phyloP scores from a whole-genome alignment of 2,797 vertebrate genomes.

The Artibeus lituratus region DNA sequence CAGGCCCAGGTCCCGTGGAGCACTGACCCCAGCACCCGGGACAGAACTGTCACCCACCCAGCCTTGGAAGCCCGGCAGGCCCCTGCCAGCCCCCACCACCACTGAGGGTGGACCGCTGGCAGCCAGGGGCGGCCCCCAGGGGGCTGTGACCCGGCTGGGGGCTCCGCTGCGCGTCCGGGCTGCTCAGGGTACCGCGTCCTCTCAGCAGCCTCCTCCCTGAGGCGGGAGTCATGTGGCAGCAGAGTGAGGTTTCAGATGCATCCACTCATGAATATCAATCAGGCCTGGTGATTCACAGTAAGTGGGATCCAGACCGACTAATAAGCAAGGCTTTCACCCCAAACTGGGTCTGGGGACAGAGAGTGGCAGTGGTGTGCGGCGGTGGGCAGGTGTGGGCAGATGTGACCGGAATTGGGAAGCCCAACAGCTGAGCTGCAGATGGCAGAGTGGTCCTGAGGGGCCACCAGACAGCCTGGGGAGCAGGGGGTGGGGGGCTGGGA shows the following conservation, averaged over 20 bases:
- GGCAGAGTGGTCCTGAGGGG: not conserved
- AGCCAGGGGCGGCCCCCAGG: not conserved
- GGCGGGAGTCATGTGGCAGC: constrained; percentile 68
- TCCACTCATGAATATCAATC: constrained; percentile 84
- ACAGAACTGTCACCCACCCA: not conserved
- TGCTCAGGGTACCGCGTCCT: constrained; percentile 35
- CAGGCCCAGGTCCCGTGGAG: not conserved
- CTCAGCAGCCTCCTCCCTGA: constrained; percentile 51
- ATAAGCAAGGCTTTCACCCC: constrained; percentile 84
- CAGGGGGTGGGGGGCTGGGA: rapidly evolving
- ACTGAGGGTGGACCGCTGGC: rapidly evolving
- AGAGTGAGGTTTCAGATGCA: constrained; percentile 75
- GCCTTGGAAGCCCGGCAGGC: not conserved
- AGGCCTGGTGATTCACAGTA: constrained; percentile 82
- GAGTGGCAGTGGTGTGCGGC: constrained; percentile 27
- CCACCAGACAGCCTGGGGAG: not conserved
- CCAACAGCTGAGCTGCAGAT: rapidly evolving
- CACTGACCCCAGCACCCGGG: not conserved
- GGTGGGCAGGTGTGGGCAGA: constrained; percentile 46
- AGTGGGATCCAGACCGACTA: constrained; percentile 85
- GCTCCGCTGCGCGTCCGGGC: not conserved
- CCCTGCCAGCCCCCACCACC: rapidly evolving
- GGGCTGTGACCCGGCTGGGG: not conserved
- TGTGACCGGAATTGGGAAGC: constrained; percentile 72
- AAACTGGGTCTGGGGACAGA: constrained; percentile 75